Percentiles rank a stretch among this genome's conserved stretches.
Conservation (phyloP, 2,113 vertebrate genomes). For the Lagopus muta region DNA sequence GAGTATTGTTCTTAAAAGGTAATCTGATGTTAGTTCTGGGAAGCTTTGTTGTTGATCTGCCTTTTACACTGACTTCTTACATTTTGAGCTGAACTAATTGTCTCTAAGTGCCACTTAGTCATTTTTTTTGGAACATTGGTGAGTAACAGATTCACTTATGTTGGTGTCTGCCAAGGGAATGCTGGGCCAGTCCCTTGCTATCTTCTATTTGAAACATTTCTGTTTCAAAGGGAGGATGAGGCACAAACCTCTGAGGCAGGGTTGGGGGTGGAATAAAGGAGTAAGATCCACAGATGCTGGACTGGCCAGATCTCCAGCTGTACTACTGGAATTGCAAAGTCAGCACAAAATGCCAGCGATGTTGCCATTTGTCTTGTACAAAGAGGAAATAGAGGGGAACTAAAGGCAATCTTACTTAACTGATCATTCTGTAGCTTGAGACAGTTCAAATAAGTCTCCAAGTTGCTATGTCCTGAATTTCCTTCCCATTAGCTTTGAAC, state of each 20-base stretch:
- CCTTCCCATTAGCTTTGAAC: neutral
- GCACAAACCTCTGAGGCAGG: neutral
- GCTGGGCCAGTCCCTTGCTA: neutral
- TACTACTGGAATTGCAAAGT: neutral
- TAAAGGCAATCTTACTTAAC: neutral
- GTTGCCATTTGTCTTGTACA: neutral
- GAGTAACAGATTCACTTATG: neutral
- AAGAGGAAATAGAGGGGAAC: neutral
- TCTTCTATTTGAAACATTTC: neutral
- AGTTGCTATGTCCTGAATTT: neutral
- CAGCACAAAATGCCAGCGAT: neutral
- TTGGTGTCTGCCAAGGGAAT: neutral
- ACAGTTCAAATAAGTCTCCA: neutral
- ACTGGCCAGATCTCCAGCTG: neutral
- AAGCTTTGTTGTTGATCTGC: neutral
- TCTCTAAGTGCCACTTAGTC: neutral
- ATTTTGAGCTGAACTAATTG: neutral
- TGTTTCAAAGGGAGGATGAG: neutral
- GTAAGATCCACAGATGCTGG: neutral
- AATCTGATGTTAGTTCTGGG: neutral
- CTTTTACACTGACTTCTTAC: neutral
- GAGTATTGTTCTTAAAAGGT: slow-evolving; percentile 26
- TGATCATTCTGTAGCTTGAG: neutral
- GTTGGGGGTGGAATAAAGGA: neutral
- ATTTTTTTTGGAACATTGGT: neutral